phyloP scores from a whole-genome alignment of 2,113 vertebrate genomes.

The Hippolais icterina region DNA sequence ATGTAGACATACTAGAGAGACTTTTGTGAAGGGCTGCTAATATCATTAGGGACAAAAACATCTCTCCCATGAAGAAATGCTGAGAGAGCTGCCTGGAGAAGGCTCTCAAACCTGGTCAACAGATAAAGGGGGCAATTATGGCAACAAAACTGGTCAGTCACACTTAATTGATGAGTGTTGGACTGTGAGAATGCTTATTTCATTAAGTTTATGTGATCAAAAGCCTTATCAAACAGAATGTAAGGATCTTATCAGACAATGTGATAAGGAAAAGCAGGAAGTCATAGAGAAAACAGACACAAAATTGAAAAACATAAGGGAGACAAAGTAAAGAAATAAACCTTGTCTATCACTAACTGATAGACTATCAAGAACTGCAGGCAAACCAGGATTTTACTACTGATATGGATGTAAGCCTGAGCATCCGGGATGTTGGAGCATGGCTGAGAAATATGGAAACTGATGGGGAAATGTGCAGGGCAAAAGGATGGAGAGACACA shows the following conservation, averaged over 20 bases:
- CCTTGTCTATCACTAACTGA: neutral
- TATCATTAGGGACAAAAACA: neutral
- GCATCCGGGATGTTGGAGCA: rapidly evolving
- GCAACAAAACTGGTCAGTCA: neutral
- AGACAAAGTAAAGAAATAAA: neutral
- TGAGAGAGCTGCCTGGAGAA: neutral
- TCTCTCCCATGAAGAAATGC: neutral
- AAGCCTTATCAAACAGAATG: neutral
- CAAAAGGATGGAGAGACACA: neutral
- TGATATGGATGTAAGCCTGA: neutral
- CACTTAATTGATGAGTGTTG: neutral
- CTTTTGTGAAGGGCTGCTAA: neutral
- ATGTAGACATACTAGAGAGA: neutral
- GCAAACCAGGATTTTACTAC: neutral
- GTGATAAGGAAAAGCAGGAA: neutral
- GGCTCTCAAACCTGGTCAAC: neutral
- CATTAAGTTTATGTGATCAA: neutral
- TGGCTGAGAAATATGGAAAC: neutral
- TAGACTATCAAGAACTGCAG: neutral
- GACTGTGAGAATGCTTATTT: neutral
- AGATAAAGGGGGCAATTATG: neutral
- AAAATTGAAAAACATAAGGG: neutral
- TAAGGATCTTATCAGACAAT: neutral
- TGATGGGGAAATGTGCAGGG: neutral
- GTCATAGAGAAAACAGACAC: neutral